Percentiles rank a stretch among this genome's conserved stretches.
Conservation (phyloP, 2,113 vertebrate species). For the Corythornis vintsioides region DNA sequence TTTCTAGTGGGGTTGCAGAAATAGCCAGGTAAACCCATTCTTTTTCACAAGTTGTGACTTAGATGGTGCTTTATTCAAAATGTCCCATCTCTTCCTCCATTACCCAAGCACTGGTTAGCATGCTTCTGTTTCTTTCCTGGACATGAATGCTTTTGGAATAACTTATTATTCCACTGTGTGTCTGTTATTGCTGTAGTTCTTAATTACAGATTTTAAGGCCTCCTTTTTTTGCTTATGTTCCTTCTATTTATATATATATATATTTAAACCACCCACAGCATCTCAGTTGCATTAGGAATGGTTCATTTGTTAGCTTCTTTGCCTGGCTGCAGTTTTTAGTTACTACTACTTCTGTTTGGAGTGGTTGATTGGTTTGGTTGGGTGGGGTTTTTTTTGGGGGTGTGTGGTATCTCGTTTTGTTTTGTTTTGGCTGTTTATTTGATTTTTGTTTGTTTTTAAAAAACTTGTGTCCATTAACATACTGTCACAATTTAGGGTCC, state of each 20-base stretch:
- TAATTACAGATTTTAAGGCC: neutral
- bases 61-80: neutral
- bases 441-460: neutral
- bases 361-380: too few species aligned
- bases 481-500: neutral
- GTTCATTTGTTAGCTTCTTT: neutral
- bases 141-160: neutral
- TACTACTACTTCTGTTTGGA: too few species aligned
- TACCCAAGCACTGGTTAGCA: neutral
- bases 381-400: too few species aligned
- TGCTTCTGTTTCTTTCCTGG: neutral
- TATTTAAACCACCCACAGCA: neutral
- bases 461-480: neutral
- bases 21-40: neutral
- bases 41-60: neutral
- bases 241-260: neutral
- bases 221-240: neutral
- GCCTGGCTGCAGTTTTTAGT: neutral
- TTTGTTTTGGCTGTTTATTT: too few species aligned
- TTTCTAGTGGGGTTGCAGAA: neutral
- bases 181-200: neutral
- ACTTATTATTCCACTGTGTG: neutral
- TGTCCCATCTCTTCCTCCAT: neutral
- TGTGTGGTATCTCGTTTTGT: too few species aligned
- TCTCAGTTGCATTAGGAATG: neutral